Base-by-base conservation (phyloP, 2,888 invertebrate genomes). In the Ectropis crepuscularia region DNA sequence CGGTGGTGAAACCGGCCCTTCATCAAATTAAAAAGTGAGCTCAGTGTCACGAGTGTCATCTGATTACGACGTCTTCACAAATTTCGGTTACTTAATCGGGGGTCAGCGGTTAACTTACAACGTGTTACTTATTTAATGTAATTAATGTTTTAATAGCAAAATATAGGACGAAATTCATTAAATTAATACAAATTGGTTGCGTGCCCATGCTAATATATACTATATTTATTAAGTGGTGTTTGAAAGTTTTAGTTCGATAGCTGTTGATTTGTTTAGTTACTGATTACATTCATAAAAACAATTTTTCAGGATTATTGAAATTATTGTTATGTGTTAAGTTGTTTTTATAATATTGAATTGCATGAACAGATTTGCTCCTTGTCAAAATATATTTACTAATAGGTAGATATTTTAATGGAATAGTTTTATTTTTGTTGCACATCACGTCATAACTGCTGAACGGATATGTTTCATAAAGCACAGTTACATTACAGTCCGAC, bases 121-220 rank as follows among this genome's bases (percentile, higher is more conserved):
- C 6, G 36, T 37, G 49, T 59, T 42, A 51, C 47, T 55, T 47
- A 64, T 55, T 57, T 50, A 54, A 49, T 45, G 12, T 60, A 60
- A 64, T 64, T 60, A 60, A 64, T 60, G 51, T 60, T 64, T 60
- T 57, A 60, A 55, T 64, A 60, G 48, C 49, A 50, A 57, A 61
- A 67, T 63, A 53, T 61, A 42, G 59, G 62, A 12, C 53, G 46
- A 57, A 50, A 51, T 53, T 38, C 62, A 68, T 65, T 65, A 68
- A 63, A 68, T 68, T 68, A 68, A 63, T 68, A 65, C 48, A 65
- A 68, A 65, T 61, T 48, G 60, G 54, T 61, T 60, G 65, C 62
- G 53, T 62, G 64, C 54, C 62, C 62, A 62, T 60, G 46, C 57
- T 60, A 57, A 65, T 57, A 50, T 61, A 59, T 55, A 59, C 62